phyloP scores from a whole-genome alignment of 1,140 invertebrate species.

The Micrasema minimum region DNA sequence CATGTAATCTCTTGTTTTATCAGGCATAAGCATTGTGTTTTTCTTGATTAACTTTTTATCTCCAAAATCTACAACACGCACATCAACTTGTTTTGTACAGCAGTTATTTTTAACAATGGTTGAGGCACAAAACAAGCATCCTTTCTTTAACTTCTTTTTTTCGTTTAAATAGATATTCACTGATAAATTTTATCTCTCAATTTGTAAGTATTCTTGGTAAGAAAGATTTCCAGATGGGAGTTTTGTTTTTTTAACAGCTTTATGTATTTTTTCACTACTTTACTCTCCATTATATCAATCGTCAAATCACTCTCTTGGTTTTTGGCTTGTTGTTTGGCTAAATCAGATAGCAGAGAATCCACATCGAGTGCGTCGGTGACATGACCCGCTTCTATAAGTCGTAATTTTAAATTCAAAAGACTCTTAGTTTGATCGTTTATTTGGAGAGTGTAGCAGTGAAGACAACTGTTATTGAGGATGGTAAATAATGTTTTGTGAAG shows the following conservation, averaged over 20 bases:
- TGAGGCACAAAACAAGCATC: constrained; percentile 74
- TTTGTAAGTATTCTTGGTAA: constrained; percentile 72
- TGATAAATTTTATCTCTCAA: constrained; percentile 71
- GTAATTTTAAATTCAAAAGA: constrained; percentile 78
- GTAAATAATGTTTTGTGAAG: constrained; percentile 81
- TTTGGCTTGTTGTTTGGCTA: constrained; percentile 53
- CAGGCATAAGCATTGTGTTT: constrained; percentile 67
- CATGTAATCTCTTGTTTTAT: constrained; percentile 77
- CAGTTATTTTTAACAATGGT: constrained; percentile 70
- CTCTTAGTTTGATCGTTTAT: constrained; percentile 75
- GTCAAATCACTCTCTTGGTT: constrained; percentile 50
- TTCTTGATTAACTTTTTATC: constrained; percentile 60
- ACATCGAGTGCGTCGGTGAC: constrained; percentile 77
- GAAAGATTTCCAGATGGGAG: constrained; percentile 59
- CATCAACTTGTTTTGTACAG: constrained; percentile 71
- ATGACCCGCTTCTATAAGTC: constrained; percentile 80
- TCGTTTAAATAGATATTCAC: constrained; percentile 70
- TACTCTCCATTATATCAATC: constrained; percentile 49
- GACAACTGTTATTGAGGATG: constrained; percentile 76
- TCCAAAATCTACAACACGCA: constrained; percentile 62
- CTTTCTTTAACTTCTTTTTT: constrained; percentile 67
- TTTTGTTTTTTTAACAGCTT: constrained; percentile 61
- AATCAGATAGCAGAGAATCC: constrained; percentile 66
- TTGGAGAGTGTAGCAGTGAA: constrained; percentile 77
- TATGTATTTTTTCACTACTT: constrained; percentile 61